Percentiles rank a stretch among this genome's conserved stretches.
These are phyloP conservation scores for Poecilia gillii DNA, from an alignment of 2,797 vertebrate species.

Conservation along the genomic window DNA sequence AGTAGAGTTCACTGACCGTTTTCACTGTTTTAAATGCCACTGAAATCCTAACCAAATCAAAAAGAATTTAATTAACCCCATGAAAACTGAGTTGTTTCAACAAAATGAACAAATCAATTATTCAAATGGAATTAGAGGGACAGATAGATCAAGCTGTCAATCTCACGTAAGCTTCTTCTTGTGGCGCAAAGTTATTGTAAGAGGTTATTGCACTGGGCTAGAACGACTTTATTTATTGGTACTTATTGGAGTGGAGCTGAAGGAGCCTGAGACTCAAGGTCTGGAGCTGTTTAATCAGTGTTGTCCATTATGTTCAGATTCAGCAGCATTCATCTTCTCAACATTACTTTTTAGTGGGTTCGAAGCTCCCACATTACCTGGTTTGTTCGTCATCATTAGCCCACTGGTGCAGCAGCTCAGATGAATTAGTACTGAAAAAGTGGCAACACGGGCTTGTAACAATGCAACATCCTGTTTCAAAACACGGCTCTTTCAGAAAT, in stretches of 20 bases:
- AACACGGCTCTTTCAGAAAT: neutral
- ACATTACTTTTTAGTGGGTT: neutral
- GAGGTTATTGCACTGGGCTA: slow-evolving; percentile 11
- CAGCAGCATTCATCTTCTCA: neutral
- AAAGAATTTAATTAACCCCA: neutral
- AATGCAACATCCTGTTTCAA: slow-evolving; percentile 1
- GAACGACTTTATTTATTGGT: neutral
- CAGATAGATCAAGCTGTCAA: neutral
- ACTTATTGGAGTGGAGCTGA: neutral
- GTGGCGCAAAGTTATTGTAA: neutral
- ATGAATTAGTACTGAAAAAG: neutral
- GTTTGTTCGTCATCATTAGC: neutral
- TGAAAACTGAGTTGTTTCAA: neutral
- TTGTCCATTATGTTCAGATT: slow-evolving; percentile 1
- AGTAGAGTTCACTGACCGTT: neutral
- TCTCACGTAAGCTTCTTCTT: neutral
- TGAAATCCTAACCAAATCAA: neutral
- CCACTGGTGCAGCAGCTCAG: neutral
- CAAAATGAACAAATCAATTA: neutral
- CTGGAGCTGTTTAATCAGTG: neutral
- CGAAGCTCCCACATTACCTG: neutral
- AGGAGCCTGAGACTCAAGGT: neutral
- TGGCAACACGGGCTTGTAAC: neutral
- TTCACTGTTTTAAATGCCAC: neutral
- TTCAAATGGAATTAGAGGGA: neutral